Conservation (phyloP, 1,140 invertebrate species). For the Caenorhabditis remanei region DNA sequence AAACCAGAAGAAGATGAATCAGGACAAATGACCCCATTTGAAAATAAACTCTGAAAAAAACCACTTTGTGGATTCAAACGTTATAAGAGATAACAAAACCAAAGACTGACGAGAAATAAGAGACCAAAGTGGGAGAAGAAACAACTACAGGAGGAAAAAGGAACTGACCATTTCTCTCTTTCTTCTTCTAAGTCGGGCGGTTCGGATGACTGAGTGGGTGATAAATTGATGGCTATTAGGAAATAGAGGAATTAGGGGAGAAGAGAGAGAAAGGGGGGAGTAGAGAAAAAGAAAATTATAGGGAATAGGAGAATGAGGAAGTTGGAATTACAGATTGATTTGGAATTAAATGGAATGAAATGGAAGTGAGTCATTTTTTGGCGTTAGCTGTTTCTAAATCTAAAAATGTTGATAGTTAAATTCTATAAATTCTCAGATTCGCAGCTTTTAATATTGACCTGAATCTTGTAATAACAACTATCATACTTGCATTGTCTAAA, state of each 20-base stretch:
- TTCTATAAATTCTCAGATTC: too few species aligned
- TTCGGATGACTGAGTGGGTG: slow-evolving; percentile 43
- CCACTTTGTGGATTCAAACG: not conserved
- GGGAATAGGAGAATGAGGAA: not conserved
- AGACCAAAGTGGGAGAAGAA: too few species aligned
- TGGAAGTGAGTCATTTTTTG: too few species aligned
- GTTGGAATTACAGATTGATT: not conserved
- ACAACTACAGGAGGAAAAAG: not conserved
- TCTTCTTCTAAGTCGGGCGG: slow-evolving; percentile 1
- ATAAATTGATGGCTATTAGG: slow-evolving; percentile 52
- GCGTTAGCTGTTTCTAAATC: too few species aligned
- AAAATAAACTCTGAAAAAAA: not conserved
- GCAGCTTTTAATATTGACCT: too few species aligned
- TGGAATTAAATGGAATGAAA: not conserved
- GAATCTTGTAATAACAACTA: too few species aligned
- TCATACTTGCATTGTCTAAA: too few species aligned
- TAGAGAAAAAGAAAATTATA: not conserved
- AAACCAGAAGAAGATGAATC: not conserved
- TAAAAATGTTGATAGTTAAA: too few species aligned
- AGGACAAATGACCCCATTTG: slow-evolving; percentile 46
- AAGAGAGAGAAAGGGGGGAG: not conserved
- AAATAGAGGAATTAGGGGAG: too few species aligned
- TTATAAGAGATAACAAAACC: not conserved
- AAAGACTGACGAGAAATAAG: not conserved
- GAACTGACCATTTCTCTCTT: not conserved